Evolutionary conservation across 2,113 vertebrate genomes (phyloP), one percentile per base, ranked within the genome.

Genomic region (Xiphophorus hellerii): DNA sequence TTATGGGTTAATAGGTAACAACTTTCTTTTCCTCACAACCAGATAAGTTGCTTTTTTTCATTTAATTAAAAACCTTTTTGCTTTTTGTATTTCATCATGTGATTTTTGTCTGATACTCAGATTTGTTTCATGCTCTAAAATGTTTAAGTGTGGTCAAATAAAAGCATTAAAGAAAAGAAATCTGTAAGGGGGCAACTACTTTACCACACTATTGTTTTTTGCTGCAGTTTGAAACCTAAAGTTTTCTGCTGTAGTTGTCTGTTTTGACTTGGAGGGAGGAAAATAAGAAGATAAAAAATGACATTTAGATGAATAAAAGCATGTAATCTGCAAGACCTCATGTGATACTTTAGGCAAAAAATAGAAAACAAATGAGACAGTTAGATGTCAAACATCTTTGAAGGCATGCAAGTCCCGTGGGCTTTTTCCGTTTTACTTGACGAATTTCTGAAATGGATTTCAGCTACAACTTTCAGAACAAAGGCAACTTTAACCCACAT

Each of bases 251-350:
- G 20, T n/a, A 48, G 58, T 31, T 2, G 30, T 12, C 7, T 64
- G 6, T 69, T 64, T n/a, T 13, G 8, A 73, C 31, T 69, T 39
- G 61, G 28, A 71, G n/a, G 31, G 67, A 37, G 54, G 65, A 44
- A 27, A 71, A 39, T 20, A 28, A 60, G 58, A 71, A 35, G 6
- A 68, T 20, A 69, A 39, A 22, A 25, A 64, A 37, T 25, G 27
- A 62, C 10, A 44, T 28, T 62, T 15, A 11, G 15, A 62, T 29
- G 27, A 42, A 42, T 44, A 14, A 69, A 69, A 30, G 28, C 30
- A 25, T 51, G 7, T 39, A 8, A 54, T 25, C n/a, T 10, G 10
- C n/a, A 44, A 5, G 37, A 44, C 14, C 5, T 3, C 27, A 29
- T 67, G 14, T 67, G 37, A 67, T 67, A 39, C n/a, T 28, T 27